Conservation (phyloP, 2,797 vertebrate species). For the Lemur catta region DNA sequence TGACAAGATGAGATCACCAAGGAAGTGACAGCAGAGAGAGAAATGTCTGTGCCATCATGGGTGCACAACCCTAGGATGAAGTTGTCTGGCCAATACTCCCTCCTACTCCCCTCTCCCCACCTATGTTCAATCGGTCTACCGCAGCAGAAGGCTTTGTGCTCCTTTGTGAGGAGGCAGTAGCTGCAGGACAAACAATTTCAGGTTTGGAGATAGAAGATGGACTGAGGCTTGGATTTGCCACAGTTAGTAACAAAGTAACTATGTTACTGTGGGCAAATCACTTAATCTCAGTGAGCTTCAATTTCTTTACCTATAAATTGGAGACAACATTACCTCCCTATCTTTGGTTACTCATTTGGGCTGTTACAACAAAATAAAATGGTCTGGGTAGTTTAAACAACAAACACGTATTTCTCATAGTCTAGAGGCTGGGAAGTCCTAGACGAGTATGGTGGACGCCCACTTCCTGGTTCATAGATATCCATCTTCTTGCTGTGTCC, state of each 20-base stretch:
- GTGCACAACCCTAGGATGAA: too few relatives aligned
- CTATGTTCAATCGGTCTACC: background rate
- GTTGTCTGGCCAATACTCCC: background rate
- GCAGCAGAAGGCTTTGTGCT: background rate
- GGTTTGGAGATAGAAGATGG: background rate
- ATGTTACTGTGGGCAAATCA: background rate
- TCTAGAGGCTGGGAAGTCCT: background rate
- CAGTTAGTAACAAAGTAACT: background rate
- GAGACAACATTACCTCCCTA: background rate
- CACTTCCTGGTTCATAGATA: background rate
- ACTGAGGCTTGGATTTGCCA: background rate
- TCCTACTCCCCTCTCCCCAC: background rate
- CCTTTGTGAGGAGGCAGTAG: background rate
- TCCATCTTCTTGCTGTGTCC: background rate
- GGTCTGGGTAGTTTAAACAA: background rate
- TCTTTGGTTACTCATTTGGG: background rate
- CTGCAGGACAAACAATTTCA: background rate
- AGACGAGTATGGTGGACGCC: background rate
- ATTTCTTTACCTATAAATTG: background rate
- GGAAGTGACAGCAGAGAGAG: background rate
- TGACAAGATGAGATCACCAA: background rate
- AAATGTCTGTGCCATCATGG: background rate
- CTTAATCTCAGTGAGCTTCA: background rate
- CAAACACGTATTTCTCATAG: background rate
- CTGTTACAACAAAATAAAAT: background rate